Evolutionary conservation across 2,888 invertebrate species (phyloP).

Genomic region (Troides helena): DNA sequence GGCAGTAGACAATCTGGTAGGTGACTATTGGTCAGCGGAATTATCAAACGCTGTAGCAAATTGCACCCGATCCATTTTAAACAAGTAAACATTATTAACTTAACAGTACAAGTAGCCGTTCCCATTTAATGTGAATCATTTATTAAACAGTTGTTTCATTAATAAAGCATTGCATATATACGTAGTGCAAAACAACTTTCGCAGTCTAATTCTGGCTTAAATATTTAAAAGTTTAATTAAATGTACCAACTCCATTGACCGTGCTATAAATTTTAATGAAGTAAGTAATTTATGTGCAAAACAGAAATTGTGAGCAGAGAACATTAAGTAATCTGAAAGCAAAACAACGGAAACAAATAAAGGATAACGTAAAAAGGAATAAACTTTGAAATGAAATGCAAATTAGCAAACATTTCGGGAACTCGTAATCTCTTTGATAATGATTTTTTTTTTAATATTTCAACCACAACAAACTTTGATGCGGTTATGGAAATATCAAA

Average conservation of each 20-base stretch:
- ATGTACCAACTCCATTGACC: constrained; percentile 5
- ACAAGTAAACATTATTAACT: too few relatives aligned
- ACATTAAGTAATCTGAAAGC: constrained; percentile 16
- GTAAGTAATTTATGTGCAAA: constrained; percentile 17
- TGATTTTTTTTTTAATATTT: background rate
- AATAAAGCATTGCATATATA: too few relatives aligned
- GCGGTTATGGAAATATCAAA: background rate
- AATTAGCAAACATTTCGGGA: background rate
- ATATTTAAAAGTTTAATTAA: constrained; percentile 16
- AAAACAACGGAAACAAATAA: constrained; percentile 18
- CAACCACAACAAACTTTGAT: background rate
- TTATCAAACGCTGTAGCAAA: too few relatives aligned
- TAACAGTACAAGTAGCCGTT: too few relatives aligned
- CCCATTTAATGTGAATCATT: too few relatives aligned
- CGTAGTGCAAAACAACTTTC: too few relatives aligned
- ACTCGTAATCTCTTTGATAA: background rate
- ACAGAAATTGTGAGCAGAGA: constrained; percentile 13
- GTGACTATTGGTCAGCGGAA: too few relatives aligned
- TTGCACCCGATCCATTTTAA: too few relatives aligned
- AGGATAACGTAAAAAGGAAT: constrained; percentile 9
- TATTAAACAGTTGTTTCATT: too few relatives aligned
- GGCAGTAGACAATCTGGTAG: too few relatives aligned
- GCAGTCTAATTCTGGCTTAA: background rate
- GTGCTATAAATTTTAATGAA: constrained; percentile 18
- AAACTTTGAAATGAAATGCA: constrained; percentile 11